Evolutionary conservation across 2,888 invertebrate species (phyloP).

Genomic region (Andricus quercusramuli): DNA sequence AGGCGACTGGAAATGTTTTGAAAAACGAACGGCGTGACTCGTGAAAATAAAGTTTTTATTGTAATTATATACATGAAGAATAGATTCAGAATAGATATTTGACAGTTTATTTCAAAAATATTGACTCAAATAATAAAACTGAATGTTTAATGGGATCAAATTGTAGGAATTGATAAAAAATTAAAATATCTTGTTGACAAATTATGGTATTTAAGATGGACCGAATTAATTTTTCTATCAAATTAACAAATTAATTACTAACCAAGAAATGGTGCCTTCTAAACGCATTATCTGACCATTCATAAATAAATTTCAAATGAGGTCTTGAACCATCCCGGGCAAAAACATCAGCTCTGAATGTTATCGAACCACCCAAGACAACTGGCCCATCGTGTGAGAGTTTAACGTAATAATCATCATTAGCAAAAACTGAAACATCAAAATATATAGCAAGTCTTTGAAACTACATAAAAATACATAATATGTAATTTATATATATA

Average conservation of each 20-base stretch:
- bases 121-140: too few relatives aligned
- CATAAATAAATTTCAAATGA: constrained; percentile 80
- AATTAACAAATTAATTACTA: constrained; percentile 46
- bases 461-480: background rate
- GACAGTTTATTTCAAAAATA: too few relatives aligned
- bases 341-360: constrained; percentile 83
- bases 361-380: constrained; percentile 86
- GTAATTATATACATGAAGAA: constrained; percentile 13
- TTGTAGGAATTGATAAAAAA: too few relatives aligned
- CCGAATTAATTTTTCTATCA: constrained; percentile 31
- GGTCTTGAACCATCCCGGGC: constrained; percentile 73
- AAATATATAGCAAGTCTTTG: background rate
- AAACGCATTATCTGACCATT: constrained; percentile 83
- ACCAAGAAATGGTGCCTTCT: constrained; percentile 80
- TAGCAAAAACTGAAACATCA: constrained; percentile 46
- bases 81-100: background rate
- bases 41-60: constrained; percentile 1
- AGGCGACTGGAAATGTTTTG: constrained; percentile 66
- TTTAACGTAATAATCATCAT: constrained; percentile 80
- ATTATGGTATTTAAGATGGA: constrained; percentile 8
- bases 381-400: constrained; percentile 84
- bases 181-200: too few relatives aligned
- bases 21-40: background rate
- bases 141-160: too few relatives aligned
- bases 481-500: too few relatives aligned